These are phyloP conservation scores for Cephalopachus bancanus DNA, from an alignment of 2,797 vertebrate genomes.

Conservation along the genomic window DNA sequence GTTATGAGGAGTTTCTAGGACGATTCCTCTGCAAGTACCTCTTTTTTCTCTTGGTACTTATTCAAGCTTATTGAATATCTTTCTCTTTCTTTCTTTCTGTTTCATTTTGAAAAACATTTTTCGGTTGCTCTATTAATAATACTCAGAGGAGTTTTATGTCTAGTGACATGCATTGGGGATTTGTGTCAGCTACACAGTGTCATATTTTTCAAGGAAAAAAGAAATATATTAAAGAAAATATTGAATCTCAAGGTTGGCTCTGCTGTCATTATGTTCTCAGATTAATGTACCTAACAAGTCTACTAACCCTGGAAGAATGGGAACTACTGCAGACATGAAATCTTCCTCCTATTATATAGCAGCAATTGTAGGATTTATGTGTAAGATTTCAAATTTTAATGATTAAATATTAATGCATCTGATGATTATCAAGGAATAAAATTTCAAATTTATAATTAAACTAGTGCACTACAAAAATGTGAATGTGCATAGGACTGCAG, in stretches of 20 bases:
- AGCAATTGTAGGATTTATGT: background rate
- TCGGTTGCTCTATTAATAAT: background rate
- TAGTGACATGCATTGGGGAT: background rate
- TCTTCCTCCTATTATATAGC: background rate
- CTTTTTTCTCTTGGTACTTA: background rate
- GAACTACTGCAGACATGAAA: constrained; percentile 19
- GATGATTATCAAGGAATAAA: constrained; percentile 29
- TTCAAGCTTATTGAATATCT: background rate
- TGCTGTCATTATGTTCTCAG: background rate
- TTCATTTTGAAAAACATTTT: background rate
- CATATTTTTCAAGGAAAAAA: background rate
- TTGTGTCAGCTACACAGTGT: background rate
- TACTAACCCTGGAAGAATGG: background rate
- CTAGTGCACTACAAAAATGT: background rate
- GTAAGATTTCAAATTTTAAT: constrained; percentile 34
- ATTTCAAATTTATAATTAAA: constrained; percentile 24
- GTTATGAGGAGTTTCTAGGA: background rate
- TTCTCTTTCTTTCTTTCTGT: background rate
- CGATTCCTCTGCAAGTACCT: background rate
- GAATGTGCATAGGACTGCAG: background rate
- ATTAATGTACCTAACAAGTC: constrained; percentile 9
- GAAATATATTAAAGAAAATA: background rate
- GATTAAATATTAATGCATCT: constrained; percentile 59
- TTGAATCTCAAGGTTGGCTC: constrained; percentile 15
- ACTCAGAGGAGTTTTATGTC: background rate